Conservation (phyloP, 2,113 vertebrate genomes). For the Pituophis catenifer region DNA sequence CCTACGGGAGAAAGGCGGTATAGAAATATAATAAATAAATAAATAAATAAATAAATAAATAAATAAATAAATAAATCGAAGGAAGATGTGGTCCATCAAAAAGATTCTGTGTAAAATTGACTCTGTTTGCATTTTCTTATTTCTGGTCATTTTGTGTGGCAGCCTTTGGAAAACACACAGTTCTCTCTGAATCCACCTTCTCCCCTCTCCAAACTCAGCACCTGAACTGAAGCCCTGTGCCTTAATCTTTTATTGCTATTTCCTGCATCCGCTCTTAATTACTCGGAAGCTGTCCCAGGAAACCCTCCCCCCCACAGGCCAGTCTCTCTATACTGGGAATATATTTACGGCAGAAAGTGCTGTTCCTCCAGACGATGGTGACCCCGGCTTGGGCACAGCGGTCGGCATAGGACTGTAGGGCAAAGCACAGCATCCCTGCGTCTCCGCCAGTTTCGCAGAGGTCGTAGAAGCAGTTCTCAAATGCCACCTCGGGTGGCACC, state of each 20-base stretch:
- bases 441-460: slow-evolving; percentile 77
- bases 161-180: background rate
- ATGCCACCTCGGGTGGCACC: slow-evolving; percentile 65
- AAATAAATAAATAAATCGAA: no score
- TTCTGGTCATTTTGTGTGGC: background rate
- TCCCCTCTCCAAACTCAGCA: background rate
- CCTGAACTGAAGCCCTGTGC: background rate
- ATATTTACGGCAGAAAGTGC: slow-evolving; percentile 80
- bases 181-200: background rate
- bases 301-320: background rate
- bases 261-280: background rate
- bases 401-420: slow-evolving; percentile 79
- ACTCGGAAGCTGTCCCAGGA: background rate
- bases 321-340: background rate
- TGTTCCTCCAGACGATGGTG: slow-evolving; percentile 73
- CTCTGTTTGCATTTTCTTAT: background rate
- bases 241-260: background rate
- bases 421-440: slow-evolving; percentile 72
- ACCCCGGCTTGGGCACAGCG: slow-evolving; percentile 74
- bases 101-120: background rate
- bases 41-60: no score
- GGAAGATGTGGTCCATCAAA: background rate
- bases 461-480: slow-evolving; percentile 77
- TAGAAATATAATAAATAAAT: no score
- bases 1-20: no score